Evolutionary conservation across 1,140 invertebrate genomes (phyloP), one percentile per base, ranked within the genome.

Genomic region (Drosophila asahinai): DNA sequence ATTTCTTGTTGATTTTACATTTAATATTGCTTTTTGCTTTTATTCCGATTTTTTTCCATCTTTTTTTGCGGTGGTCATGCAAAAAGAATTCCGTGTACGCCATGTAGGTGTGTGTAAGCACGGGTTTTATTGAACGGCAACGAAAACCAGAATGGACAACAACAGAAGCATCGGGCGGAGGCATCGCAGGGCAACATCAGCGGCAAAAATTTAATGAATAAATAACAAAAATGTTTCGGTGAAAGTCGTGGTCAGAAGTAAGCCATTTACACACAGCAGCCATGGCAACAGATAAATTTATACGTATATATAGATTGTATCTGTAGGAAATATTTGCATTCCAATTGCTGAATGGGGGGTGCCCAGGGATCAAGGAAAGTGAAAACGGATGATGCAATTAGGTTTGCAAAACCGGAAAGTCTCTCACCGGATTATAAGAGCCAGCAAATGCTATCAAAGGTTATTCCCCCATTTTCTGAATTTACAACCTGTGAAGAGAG

Each of bases 151-250:
- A 76, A 77, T 76, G 48, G 65, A 33, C 75, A 64, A 61, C 63
- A 68, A 42, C 79, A 76, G 71, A 70, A 68, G 75, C 74, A 77
- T 67, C 57, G 9, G 52, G 61, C 65, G 61, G 30, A 43, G 40
- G 38, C 40, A 54, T 60, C 66, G 59, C 58, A 71, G 70, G 65
- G 58, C 70, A 55, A 55, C 73, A 75, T 57, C 80, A 83, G 75
- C 70, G 76, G 70, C 78, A 84, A 90, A 90, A 89, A 84, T 89
- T 90, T 84, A 90, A 89, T 89, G 81, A 89, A 89, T 89, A 89
- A 89, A 89, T 89, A 89, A 84, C 81, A 83, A 70, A 81, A 84
- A 89, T 84, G 70, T 90, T 89, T 81, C 81, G 86, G 84, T 84
- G 84, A 89, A 89, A 89, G 84, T 89, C 78, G 81, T 76, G 78